Percentiles rank a stretch among this genome's conserved stretches.
These are phyloP conservation scores for Cryptocephalus moraei DNA, from an alignment of 2,888 invertebrate species.

Conservation along the genomic window DNA sequence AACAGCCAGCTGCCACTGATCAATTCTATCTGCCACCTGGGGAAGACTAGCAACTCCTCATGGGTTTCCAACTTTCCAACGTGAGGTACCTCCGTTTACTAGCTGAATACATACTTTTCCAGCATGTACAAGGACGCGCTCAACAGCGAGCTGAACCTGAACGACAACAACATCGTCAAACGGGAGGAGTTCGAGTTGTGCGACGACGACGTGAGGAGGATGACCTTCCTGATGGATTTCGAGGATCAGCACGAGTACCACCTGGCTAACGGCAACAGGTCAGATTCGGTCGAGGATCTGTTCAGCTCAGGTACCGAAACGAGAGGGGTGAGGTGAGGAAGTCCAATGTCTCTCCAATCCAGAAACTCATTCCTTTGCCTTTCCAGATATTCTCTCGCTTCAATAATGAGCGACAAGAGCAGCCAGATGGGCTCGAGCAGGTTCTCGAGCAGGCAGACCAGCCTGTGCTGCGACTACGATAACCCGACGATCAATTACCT, in stretches of 20 bases:
- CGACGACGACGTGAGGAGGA: conserved; percentile 20
- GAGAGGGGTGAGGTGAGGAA: conserved; percentile 9
- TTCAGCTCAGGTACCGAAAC: conserved; percentile 11
- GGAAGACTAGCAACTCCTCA: too few species aligned
- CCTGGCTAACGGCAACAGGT: too few species aligned
- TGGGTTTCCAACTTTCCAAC: too few species aligned
- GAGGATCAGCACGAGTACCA: conserved; percentile 17
- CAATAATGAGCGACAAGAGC: conserved; percentile 18
- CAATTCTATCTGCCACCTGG: too few species aligned
- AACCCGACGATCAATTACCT: conserved; percentile 18
- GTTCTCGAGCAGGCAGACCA: conserved; percentile 3
- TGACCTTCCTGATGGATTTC: conserved; percentile 28
- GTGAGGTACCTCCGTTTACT: neutral
- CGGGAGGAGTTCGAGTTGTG: conserved; percentile 24
- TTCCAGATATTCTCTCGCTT: conserved; percentile 21
- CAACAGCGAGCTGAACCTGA: conserved; percentile 17
- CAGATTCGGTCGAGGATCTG: conserved; percentile 20
- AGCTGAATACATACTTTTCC: conserved; percentile 6
- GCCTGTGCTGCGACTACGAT: conserved; percentile 14
- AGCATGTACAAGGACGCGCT: conserved; percentile 24
- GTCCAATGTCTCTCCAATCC: neutral
- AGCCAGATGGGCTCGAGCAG: neutral
- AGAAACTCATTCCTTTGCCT: too few species aligned
- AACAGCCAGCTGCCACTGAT: too few species aligned
- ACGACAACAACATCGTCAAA: conserved; percentile 18